These are phyloP conservation scores for Hypanus sabinus DNA, from an alignment of 2,113 vertebrate genomes.

Conservation along the genomic window DNA sequence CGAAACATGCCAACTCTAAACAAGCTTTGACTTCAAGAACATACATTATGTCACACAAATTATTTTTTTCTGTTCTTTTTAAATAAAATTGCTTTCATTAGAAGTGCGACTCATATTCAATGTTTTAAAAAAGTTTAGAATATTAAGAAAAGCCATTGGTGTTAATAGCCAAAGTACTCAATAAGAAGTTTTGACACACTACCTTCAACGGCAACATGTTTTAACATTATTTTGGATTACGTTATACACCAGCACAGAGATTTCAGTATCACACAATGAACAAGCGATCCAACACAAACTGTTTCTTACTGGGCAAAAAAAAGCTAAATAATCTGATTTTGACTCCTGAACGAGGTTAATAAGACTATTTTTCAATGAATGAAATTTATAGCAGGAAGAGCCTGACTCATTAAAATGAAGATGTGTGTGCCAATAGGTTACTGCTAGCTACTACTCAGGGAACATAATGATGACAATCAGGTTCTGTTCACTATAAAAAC, in stretches of 20 bases:
- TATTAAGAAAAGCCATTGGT: background rate
- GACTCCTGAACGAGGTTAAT: background rate
- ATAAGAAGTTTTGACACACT: background rate
- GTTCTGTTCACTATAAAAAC: constrained; percentile 36
- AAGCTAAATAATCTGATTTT: background rate
- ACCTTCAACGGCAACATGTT: constrained; percentile 1
- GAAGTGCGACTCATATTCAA: background rate
- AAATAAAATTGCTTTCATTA: background rate
- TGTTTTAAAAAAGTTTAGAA: background rate
- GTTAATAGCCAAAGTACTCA: background rate
- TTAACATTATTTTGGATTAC: background rate
- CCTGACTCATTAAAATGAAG: background rate
- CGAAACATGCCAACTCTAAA: constrained; percentile 36
- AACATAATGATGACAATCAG: constrained; percentile 29
- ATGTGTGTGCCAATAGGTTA: constrained; percentile 28
- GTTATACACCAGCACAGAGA: background rate
- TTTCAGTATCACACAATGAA: background rate
- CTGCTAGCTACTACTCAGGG: background rate
- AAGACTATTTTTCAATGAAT: background rate
- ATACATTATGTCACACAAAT: background rate
- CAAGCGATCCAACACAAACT: background rate
- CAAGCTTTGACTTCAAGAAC: background rate
- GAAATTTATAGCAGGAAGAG: constrained; percentile 20
- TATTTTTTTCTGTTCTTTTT: background rate
- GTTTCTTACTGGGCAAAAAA: background rate